Percentiles rank a stretch among this genome's conserved stretches.
Conservation (phyloP, 2,888 invertebrate species). For the Meliscaeva auricollis region DNA sequence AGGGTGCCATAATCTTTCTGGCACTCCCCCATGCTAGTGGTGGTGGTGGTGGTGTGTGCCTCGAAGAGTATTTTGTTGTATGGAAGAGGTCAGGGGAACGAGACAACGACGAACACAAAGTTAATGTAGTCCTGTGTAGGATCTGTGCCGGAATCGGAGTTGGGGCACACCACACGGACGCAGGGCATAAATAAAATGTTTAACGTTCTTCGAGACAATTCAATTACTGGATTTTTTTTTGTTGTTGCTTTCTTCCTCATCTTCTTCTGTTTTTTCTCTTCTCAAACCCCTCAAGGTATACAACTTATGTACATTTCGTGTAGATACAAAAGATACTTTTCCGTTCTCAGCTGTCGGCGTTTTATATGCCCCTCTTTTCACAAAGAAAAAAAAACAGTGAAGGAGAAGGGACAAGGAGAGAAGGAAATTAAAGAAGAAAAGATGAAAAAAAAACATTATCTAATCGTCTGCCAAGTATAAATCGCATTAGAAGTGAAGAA, state of each 20-base stretch:
- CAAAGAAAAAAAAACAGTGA: slow-evolving; percentile 6
- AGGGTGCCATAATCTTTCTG: slow-evolving; percentile 74
- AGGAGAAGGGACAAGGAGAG: too few relatives aligned
- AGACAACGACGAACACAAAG: slow-evolving; percentile 53
- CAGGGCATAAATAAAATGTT: slow-evolving; percentile 72
- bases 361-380: slow-evolving; percentile 30
- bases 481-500: slow-evolving; percentile 73
- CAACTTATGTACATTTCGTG: background rate
- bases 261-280: background rate
- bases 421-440: background rate
- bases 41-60: slow-evolving; percentile 29
- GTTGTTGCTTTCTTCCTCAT: too few relatives aligned
- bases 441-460: slow-evolving; percentile 56
- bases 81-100: background rate
- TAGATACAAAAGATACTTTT: slow-evolving; percentile 47
- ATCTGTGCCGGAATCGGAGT: slow-evolving; percentile 21
- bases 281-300: background rate
- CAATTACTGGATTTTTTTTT: slow-evolving; percentile 64
- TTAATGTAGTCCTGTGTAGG: slow-evolving; percentile 69
- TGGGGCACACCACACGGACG: background rate
- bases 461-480: slow-evolving; percentile 73
- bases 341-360: slow-evolving; percentile 33
- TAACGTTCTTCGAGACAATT: slow-evolving; percentile 74
- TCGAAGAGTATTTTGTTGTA: slow-evolving; percentile 4
- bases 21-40: slow-evolving; percentile 60